Conservation (phyloP, 2,113 vertebrate genomes). For the Triplophysa tibetana region DNA sequence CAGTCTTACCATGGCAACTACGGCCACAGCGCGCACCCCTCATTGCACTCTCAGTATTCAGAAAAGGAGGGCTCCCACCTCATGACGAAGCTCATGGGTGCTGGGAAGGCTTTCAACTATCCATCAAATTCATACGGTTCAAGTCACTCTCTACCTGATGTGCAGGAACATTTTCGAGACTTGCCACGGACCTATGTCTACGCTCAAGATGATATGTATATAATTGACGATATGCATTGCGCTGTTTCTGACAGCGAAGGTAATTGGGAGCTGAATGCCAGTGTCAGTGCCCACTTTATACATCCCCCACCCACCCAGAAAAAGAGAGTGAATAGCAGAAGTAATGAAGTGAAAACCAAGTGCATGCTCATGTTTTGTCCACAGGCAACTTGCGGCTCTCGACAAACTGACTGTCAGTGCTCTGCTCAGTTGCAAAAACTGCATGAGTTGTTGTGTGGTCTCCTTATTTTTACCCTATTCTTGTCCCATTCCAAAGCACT, state of each 20-base stretch:
- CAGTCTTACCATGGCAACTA: constrained; percentile 80
- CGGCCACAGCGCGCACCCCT: constrained; percentile 76
- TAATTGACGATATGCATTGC: constrained; percentile 96
- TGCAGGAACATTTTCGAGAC: constrained; percentile 93
- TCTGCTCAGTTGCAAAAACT: constrained; percentile 62
- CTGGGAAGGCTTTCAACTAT: constrained; percentile 77
- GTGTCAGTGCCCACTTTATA: constrained; percentile 73
- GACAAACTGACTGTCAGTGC: constrained; percentile 69
- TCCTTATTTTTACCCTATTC: constrained; percentile 54
- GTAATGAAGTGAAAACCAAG: constrained; percentile 66
- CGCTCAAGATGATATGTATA: constrained; percentile 95
- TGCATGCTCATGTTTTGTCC: constrained; percentile 74
- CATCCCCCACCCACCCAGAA: constrained; percentile 78
- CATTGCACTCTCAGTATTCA: constrained; percentile 86
- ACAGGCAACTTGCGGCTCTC: constrained; percentile 65
- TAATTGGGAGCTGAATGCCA: constrained; percentile 85
- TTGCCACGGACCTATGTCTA: constrained; percentile 90
- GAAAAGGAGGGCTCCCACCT: constrained; percentile 92
- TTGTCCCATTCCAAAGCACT: constrained; percentile 64
- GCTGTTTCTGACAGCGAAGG: constrained; percentile 99
- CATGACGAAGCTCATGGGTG: constrained; percentile 80
- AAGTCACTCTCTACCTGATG: constrained; percentile 98
- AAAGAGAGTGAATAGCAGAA: constrained; percentile 67
- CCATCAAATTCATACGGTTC: constrained; percentile 91
- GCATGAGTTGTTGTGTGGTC: constrained; percentile 57